phyloP scores from a whole-genome alignment of 2,888 invertebrate genomes.

The Metallyticus violacea region DNA sequence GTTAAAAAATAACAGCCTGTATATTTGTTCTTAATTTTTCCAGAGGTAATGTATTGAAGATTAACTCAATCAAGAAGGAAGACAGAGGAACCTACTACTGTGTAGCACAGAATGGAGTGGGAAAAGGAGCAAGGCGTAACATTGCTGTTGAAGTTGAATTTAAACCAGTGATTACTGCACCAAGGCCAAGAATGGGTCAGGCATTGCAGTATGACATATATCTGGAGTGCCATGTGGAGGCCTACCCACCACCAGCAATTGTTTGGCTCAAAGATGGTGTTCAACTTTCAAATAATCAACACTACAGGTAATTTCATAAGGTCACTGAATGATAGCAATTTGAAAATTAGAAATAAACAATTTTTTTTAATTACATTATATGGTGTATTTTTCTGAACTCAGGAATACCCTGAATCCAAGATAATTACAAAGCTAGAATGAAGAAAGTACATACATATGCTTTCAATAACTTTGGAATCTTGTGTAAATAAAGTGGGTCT shows the following conservation, averaged over 20 bases:
- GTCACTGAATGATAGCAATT: neutral
- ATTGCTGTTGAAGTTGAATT: conserved; percentile 90
- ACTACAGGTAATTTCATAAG: conserved; percentile 58
- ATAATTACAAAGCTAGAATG: no score
- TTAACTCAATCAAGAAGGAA: conserved; percentile 75
- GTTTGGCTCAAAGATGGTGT: conserved; percentile 82
- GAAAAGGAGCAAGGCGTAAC: conserved; percentile 66
- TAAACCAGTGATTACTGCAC: conserved; percentile 80
- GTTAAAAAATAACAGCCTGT: no score
- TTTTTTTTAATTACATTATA: no score
- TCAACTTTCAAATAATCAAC: conserved; percentile 83
- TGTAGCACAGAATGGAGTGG: conserved; percentile 87
- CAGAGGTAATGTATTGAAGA: conserved; percentile 78
- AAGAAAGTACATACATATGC: no score
- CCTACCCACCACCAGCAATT: conserved; percentile 91
- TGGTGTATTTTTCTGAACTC: no score
- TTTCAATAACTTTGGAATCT: no score
- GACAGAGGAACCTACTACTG: conserved; percentile 93
- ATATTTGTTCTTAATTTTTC: conserved; percentile 34
- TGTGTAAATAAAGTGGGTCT: no score
- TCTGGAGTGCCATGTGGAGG: conserved; percentile 90
- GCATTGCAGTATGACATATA: conserved; percentile 93
- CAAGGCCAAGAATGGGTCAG: conserved; percentile 78
- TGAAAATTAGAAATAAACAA: neutral
- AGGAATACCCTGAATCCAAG: no score